Base-by-base conservation (phyloP, 2,888 invertebrate species). In the Drosophila fulvimacula region DNA sequence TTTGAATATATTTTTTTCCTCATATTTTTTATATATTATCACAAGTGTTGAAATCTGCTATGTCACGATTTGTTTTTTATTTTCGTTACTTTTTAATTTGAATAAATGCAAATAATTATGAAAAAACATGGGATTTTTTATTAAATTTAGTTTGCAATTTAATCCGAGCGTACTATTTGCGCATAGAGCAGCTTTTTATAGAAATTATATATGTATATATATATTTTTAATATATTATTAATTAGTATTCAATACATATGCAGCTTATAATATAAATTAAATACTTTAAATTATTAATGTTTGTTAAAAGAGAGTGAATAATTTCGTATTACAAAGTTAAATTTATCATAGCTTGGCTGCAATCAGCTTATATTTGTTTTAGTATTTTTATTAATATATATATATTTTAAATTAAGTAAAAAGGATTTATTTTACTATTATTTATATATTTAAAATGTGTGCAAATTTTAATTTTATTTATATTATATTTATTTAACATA, bases 201-300 rank as follows among this genome's bases (percentile, higher is more conserved):
- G 7, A 0, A 32, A 9, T 13, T 49, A 19, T 49, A 13, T n/a
- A 7, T 10, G 5, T 15, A 44, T 4, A 44, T 15, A 41, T 19
- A 19, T 32, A 34, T 41, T 38, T 36, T 24, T 24, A 51, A 21
- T 34, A 51, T 34, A 51, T 51, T 34, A 21, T 13, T 52, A n/a
- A 52, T 52, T 52, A 52, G 10, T 24, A 52, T 38, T 38, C 38
- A 52, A 11, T 27, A 15, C 34, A 24, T n/a, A 24, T 21, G 5
- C 15, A 15, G 36, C 21, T 36, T n/a, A 34, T 21, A 21, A 51
- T 21, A 34, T 34, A 21, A 36, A 24, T 34, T 10, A 21, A 32
- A 6, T 5, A 21, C 15, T n/a, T 51, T 21, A n/a, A 34, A n/a
- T 17, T 13, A 30, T 30, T 3, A 30, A 30, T 13, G 4, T 13